These are phyloP conservation scores for Eospalax fontanierii DNA, from an alignment of 2,797 vertebrate species.

Conservation along the genomic window DNA sequence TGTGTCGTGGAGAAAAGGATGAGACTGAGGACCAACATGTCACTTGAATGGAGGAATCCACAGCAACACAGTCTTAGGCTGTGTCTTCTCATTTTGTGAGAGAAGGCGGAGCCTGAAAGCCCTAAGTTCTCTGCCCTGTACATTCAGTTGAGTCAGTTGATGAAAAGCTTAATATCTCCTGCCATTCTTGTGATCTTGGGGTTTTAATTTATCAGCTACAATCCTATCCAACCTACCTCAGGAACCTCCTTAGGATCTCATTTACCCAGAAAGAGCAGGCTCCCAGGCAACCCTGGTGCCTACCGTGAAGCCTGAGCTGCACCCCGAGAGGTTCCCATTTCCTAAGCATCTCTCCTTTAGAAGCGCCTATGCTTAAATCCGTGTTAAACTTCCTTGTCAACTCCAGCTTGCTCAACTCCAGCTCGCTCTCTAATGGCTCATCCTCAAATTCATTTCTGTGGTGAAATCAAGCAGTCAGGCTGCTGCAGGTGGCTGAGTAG, in stretches of 20 bases:
- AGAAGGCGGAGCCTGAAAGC: background rate
- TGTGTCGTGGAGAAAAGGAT: background rate
- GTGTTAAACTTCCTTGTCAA: background rate
- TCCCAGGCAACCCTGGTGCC: background rate
- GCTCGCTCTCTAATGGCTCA: background rate
- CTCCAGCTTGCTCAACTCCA: background rate
- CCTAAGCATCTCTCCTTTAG: background rate
- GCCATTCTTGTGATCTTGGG: background rate
- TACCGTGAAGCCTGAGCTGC: too few relatives aligned
- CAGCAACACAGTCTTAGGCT: background rate
- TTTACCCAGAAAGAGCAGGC: background rate
- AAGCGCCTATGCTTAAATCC: background rate
- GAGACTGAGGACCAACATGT: background rate
- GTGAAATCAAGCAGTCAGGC: background rate
- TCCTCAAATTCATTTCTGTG: background rate
- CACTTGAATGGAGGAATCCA: background rate
- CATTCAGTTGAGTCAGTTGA: background rate
- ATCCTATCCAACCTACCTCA: background rate
- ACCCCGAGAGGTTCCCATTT: too few relatives aligned
- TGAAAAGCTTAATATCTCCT: background rate
- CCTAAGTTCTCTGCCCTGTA: background rate
- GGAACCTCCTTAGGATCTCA: background rate
- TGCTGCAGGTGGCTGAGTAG: background rate
- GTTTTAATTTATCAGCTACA: background rate
- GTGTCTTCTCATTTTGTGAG: background rate